These are phyloP conservation scores for Metopolophium dirhodum DNA, from an alignment of 1,140 invertebrate species.

Conservation along the genomic window DNA sequence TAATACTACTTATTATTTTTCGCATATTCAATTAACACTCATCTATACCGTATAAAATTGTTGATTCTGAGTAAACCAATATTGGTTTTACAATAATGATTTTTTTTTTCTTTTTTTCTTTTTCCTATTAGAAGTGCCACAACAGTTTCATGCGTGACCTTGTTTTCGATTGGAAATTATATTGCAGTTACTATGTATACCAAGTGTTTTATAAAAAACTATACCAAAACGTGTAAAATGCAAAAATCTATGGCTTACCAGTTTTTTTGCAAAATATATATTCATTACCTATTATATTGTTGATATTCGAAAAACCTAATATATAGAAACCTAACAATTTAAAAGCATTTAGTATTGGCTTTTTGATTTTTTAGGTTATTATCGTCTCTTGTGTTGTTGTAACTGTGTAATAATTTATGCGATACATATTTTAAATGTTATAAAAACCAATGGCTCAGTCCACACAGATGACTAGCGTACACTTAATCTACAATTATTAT, in stretches of 20 bases:
- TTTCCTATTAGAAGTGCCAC: not conserved
- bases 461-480: too few species aligned
- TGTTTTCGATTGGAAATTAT: not conserved
- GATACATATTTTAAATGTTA: not conserved
- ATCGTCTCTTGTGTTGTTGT: not conserved
- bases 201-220: not conserved
- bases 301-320: not conserved
- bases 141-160: not conserved
- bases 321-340: not conserved
- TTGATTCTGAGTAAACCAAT: too few species aligned
- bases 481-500: too few species aligned
- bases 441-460: not conserved
- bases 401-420: not conserved
- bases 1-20: too few species aligned
- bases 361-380: not conserved
- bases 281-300: not conserved
- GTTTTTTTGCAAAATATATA: not conserved
- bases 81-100: not conserved
- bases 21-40: too few species aligned
- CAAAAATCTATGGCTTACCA: not conserved
- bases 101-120: not conserved
- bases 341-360: not conserved
- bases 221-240: not conserved
- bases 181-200: not conserved
- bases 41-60: too few species aligned